Evolutionary conservation across 2,888 invertebrate species (phyloP), one percentile per base, ranked within the genome.

Genomic region (Rhogogaster chlorosoma): DNA sequence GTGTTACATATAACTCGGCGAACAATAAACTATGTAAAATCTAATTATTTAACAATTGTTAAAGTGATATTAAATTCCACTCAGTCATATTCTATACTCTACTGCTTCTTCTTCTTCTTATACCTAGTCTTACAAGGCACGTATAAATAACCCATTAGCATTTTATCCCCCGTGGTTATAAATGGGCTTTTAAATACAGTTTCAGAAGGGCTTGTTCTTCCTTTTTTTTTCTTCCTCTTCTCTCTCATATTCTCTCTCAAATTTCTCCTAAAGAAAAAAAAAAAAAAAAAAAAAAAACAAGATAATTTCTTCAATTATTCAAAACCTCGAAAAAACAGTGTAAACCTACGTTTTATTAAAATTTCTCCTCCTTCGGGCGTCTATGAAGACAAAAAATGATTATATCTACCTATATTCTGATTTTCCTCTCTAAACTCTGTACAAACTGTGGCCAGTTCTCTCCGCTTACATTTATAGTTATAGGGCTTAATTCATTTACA

Each of bases 401-500:
- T 49, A 49, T 49, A 49, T n/a, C 18, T n/a, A 18, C 18, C 18
- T n/a, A 49, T 6, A n/a, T 53, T 53, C n/a, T n/a, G 53, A 61
- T 61, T 61, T 26, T 61, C 61, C 10, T 12, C 22, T 61, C 4
- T 26, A 12, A 61, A 61, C 12, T 26, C 10, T 45, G 45, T 26
- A 26, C 12, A 61, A 26, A 26, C 10, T 61, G 2, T 61, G 32
- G 15, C 15, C 1, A 32, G 67, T 32, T 67, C 26, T 45, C 67
- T 15, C n/a, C n/a, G 53, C 53, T 53, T 67, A 32, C 12, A 18
- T 67, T 32, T 18, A 32, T 67, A 67, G 67, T 26, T 32, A 18
- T 18, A 67, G 3, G 29, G 42, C 71, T 38, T 73, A 22, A 73
- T 73, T 73, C 71, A 73, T 73, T 73, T 73, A 73, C 71, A 38